Percentiles rank a stretch among this genome's conserved stretches.
These are phyloP conservation scores for Gryllus bimaculatus DNA, from an alignment of 1,140 invertebrate genomes.

Conservation along the genomic window DNA sequence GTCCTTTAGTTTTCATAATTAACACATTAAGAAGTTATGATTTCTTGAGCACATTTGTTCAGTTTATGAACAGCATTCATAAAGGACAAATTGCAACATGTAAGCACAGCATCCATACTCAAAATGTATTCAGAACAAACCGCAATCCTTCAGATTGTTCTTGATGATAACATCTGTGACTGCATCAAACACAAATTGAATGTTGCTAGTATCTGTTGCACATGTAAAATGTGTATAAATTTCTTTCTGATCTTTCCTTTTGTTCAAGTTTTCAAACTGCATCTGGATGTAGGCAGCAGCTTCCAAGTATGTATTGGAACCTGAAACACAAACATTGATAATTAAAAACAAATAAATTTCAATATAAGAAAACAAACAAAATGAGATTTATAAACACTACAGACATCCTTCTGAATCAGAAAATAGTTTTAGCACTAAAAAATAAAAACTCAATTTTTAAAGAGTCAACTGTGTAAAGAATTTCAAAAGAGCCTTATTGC, in stretches of 20 bases:
- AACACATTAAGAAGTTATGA: too few species aligned
- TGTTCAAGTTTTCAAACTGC: conserved; percentile 83
- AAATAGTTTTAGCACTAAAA: too few species aligned
- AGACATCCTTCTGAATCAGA: not conserved
- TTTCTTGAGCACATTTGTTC: too few species aligned
- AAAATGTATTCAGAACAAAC: conserved; percentile 50
- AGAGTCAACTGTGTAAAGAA: too few species aligned
- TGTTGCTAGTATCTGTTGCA: conserved; percentile 85
- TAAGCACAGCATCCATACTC: not conserved
- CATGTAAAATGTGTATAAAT: conserved; percentile 90
- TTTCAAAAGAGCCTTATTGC: too few species aligned
- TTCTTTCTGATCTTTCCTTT: conserved; percentile 77
- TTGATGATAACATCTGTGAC: conserved; percentile 90
- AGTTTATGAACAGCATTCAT: too few species aligned
- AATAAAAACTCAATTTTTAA: too few species aligned
- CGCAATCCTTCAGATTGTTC: conserved; percentile 87
- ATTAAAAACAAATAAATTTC: not conserved
- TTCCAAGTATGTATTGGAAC: conserved; percentile 76
- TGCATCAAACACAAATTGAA: conserved; percentile 85
- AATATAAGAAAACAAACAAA: not conserved
- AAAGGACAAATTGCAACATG: not conserved
- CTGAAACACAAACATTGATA: conserved; percentile 37
- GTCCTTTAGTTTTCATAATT: too few species aligned
- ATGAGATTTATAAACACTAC: not conserved
- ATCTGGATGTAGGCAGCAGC: conserved; percentile 79